Base-by-base conservation (phyloP, 2,113 vertebrate genomes). In the Opisthocomus hoazin region DNA sequence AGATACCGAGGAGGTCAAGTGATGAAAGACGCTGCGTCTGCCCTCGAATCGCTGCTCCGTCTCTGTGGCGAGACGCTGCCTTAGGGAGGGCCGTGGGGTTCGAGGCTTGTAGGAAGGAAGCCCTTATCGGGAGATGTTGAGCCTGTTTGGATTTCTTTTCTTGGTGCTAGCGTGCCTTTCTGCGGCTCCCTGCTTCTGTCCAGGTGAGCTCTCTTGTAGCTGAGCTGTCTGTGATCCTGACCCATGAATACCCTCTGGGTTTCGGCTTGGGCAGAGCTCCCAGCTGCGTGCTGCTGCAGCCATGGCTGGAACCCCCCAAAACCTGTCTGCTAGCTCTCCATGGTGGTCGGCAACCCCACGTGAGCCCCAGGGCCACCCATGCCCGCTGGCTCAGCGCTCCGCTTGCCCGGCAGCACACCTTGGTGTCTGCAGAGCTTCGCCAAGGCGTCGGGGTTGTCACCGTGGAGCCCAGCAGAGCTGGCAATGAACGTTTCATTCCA, bases 1-100 rank as follows among this genome's bases (percentile, higher is more conserved):
- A 92, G 87, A 93, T 85, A 73, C 56, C 32, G 73, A 41, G 70
- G 81, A 95, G 86, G 84, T 87, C 78, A 34, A 89, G 64, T 22
- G 57, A 29, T 80, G 94, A 80, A 96, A 97, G 90, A 70, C 5
- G 21, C 46, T 27, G 10, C 2, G 9, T 66, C 79, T 93, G 66
- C 51, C 84, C 70, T 92, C 69, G 17, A 21, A 66, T 71, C 0
- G 0, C 61, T 78, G 75, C 61, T 73, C 71, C 10, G 15, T 91
- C 63, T 48, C 61, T 85, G 53, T 24, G 29, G 9, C 2, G 32
- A 91, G 74, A 37, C 56, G 73, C 89, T 71, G 79, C 56, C 51
- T n/a, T 23, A 50, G 94, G 87, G 77, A 78, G 41, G 71, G 60
- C 51, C 8, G 4, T 27, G 68, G 53, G 32, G 34, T 63, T 71